Evolutionary conservation across 2,113 vertebrate species (phyloP).

Genomic region (Peromyscus leucopus): DNA sequence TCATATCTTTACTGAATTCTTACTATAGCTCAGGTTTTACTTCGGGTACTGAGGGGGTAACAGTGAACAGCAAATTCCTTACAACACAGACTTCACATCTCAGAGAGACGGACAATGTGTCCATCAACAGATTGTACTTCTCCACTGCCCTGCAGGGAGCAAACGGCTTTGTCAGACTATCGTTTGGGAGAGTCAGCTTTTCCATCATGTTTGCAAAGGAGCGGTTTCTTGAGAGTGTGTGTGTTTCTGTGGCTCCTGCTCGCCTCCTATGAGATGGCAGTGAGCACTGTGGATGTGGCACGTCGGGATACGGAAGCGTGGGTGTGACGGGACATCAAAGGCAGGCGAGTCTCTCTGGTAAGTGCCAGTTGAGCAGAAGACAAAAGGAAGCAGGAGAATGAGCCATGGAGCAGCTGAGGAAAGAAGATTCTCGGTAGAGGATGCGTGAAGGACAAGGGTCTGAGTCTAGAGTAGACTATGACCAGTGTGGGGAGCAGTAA

Average conservation of each 20-base stretch:
- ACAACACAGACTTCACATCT: too few species aligned
- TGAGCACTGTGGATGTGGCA: background rate
- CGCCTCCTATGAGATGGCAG: background rate
- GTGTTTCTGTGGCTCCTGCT: background rate
- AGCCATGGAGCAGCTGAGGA: background rate
- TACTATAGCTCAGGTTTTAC: background rate
- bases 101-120: too few species aligned
- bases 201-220: background rate
- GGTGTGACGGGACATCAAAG: background rate
- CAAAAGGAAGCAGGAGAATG: background rate
- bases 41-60: background rate
- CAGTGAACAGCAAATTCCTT: background rate
- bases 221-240: background rate
- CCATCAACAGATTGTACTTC: background rate
- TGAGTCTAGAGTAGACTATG: too few species aligned
- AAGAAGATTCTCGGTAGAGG: constrained; percentile 17
- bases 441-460: background rate
- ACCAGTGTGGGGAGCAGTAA: background rate
- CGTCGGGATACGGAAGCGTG: background rate
- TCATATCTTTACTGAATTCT: background rate
- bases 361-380: background rate
- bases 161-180: background rate
- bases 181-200: background rate
- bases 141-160: background rate
- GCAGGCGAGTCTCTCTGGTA: background rate